Conservation (phyloP, 2,113 vertebrate species). For the Vulpes vulpes region DNA sequence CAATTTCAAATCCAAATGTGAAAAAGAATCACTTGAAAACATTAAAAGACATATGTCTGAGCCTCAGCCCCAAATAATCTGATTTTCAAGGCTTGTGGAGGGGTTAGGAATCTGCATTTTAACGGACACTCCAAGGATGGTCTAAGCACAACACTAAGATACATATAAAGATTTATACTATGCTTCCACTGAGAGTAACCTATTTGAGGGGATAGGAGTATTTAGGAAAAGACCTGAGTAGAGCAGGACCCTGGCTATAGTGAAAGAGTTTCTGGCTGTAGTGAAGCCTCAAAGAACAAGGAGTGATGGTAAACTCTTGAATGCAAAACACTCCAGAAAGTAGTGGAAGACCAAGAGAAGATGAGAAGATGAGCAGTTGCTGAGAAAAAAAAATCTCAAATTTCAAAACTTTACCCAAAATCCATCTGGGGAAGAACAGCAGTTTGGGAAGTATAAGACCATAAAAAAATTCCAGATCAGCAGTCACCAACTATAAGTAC, state of each 20-base stretch:
- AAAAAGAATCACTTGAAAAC: not conserved
- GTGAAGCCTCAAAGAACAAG: not conserved
- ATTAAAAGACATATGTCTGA: not conserved
- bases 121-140: not conserved
- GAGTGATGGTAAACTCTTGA: not conserved
- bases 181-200: not conserved
- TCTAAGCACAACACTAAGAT: not conserved
- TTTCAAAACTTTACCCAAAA: not conserved
- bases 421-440: not conserved
- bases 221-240: conserved; percentile 5
- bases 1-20: not conserved
- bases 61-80: not conserved
- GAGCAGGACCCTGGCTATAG: not conserved
- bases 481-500: not conserved
- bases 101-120: not conserved
- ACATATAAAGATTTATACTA: not conserved
- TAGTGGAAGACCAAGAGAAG: not conserved
- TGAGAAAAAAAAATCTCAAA: not conserved
- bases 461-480: not conserved
- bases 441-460: not conserved
- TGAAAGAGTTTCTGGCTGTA: not conserved
- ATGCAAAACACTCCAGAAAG: not conserved
- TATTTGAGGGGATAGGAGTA: not conserved
- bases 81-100: not conserved
- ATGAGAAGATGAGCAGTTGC: not conserved